Evolutionary conservation across 1,140 invertebrate species (phyloP).

Genomic region (Scaptomyza montana): DNA sequence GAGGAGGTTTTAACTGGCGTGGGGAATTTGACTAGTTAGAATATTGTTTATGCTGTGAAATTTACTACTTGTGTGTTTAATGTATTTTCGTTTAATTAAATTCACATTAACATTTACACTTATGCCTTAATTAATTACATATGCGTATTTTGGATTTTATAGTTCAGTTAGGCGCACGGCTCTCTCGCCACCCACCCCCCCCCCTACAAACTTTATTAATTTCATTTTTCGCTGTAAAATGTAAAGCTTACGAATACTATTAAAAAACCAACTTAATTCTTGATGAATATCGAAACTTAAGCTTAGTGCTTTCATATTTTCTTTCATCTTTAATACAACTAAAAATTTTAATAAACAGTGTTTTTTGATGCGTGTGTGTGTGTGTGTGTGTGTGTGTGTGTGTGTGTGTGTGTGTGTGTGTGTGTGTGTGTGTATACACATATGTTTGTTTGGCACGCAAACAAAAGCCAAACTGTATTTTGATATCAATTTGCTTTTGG

Average conservation of each 20-base stretch:
- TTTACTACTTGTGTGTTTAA: constrained; percentile 59
- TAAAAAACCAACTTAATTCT: constrained; percentile 37
- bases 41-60: constrained; percentile 16
- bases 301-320: constrained; percentile 11
- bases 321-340: constrained; percentile 36
- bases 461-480: too few species aligned
- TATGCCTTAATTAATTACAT: constrained; percentile 59
- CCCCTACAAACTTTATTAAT: neutral
- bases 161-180: constrained; percentile 23
- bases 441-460: neutral
- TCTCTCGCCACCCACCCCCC: neutral
- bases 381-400: neutral
- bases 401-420: neutral
- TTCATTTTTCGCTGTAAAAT: constrained; percentile 37
- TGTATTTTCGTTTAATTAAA: constrained; percentile 78
- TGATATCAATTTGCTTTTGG: neutral
- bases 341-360: constrained; percentile 39
- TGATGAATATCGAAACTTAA: constrained; percentile 41
- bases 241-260: constrained; percentile 43
- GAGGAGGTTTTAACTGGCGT: neutral
- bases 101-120: constrained; percentile 78
- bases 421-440: neutral
- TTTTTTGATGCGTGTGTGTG: neutral
- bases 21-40: constrained; percentile 6
- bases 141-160: constrained; percentile 27